Evolutionary conservation across 1,140 invertebrate genomes (phyloP).

Genomic region (Listronotus oregonensis): DNA sequence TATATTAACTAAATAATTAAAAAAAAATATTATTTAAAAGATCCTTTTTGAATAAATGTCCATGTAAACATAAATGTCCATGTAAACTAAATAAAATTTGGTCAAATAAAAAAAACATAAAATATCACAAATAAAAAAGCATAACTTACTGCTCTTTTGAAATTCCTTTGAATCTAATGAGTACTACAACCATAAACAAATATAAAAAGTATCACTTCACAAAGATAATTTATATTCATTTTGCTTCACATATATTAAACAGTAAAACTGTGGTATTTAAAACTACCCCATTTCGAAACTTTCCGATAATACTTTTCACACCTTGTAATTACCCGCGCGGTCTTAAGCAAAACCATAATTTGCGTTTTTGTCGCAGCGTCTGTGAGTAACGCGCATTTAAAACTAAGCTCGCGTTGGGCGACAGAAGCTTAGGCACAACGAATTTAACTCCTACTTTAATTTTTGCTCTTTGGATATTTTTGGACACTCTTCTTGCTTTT

Average conservation of each 20-base stretch:
- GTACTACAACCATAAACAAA: constrained; percentile 18
- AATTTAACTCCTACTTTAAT: constrained; percentile 42
- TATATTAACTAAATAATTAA: no score
- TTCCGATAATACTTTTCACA: background rate
- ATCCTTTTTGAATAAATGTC: no score
- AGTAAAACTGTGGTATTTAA: background rate
- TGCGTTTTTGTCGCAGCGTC: constrained; percentile 11
- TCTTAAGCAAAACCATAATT: constrained; percentile 7
- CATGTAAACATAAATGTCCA: no score
- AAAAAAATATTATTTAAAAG: no score
- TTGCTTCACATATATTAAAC: background rate
- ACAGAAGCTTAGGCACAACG: constrained; percentile 20
- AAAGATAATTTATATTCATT: constrained; percentile 13
- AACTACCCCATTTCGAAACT: constrained; percentile 6
- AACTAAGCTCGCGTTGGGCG: constrained; percentile 37
- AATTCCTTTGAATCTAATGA: constrained; percentile 43
- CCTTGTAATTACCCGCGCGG: constrained; percentile 5
- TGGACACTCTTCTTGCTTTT: constrained; percentile 17
- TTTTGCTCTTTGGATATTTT: constrained; percentile 32
- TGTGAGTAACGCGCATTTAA: constrained; percentile 38
- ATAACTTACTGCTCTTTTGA: constrained; percentile 45
- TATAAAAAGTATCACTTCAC: constrained; percentile 19
- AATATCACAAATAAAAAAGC: no score
- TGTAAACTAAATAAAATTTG: no score
- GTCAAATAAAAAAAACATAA: no score